Evolutionary conservation across 2,797 vertebrate species (phyloP).

Genomic region (Tragelaphus eurycerus): DNA sequence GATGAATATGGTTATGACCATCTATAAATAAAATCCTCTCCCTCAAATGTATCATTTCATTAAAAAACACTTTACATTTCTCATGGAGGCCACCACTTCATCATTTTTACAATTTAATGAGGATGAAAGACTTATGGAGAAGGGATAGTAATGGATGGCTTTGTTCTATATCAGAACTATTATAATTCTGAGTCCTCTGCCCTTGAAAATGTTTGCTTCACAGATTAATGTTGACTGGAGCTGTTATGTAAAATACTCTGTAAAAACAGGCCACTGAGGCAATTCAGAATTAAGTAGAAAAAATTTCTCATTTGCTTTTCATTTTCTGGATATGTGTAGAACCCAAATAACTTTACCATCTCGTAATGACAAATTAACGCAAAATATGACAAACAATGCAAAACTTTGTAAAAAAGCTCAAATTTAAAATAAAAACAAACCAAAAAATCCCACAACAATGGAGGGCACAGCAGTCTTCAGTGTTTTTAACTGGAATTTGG

Average conservation of each 20-base stretch:
- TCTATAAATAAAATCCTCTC: slow-evolving; percentile 45
- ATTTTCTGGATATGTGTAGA: not conserved
- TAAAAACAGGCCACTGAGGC: not conserved
- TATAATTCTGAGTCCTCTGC: not conserved
- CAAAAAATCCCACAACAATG: not conserved
- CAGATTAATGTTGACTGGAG: slow-evolving; percentile 27
- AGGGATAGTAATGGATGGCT: not conserved
- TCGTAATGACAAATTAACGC: not conserved
- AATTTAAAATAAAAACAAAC: not conserved
- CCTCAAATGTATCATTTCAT: slow-evolving; percentile 56
- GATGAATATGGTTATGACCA: not conserved
- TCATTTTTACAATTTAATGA: slow-evolving; percentile 35
- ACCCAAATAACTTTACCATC: not conserved
- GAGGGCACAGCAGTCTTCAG: not conserved
- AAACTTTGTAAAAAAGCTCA: not conserved
- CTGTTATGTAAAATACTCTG: slow-evolving; percentile 52
- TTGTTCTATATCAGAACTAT: not conserved
- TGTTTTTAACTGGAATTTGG: not conserved
- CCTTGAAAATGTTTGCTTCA: not conserved
- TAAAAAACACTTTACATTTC: slow-evolving; percentile 42
- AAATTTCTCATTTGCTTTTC: not conserved
- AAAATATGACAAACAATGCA: not conserved
- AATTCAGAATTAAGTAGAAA: slow-evolving; percentile 10
- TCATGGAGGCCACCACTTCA: not conserved
- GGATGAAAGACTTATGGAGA: not conserved